These are phyloP conservation scores for Spea bombifrons DNA, from an alignment of 2,113 vertebrate genomes.

Conservation along the genomic window DNA sequence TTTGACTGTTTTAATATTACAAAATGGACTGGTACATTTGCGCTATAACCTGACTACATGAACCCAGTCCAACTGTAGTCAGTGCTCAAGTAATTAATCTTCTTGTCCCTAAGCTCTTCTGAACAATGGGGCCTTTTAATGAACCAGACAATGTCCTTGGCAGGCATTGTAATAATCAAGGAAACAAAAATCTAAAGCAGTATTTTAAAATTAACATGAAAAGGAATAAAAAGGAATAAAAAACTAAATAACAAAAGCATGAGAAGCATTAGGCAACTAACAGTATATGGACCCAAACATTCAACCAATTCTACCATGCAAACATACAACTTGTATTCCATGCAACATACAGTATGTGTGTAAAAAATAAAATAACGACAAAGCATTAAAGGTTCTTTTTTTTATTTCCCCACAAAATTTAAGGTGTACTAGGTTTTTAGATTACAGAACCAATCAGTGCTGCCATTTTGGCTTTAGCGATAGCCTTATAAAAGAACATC, in stretches of 20 bases:
- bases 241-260: background rate
- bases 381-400: too few relatives aligned
- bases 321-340: background rate
- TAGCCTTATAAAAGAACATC: background rate
- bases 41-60: background rate
- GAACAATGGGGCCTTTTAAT: background rate
- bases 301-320: background rate
- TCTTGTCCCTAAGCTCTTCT: background rate
- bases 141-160: constrained; percentile 7
- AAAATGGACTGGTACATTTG: constrained; percentile 1
- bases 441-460: too few relatives aligned
- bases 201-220: too few relatives aligned
- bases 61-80: background rate
- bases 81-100: constrained; percentile 2
- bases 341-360: background rate
- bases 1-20: background rate
- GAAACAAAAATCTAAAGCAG: background rate
- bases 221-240: background rate
- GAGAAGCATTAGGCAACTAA: background rate
- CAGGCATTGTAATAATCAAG: background rate
- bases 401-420: too few relatives aligned
- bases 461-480: background rate
- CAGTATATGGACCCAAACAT: background rate
- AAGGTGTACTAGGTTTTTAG: too few relatives aligned
- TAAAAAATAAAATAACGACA: background rate